Evolutionary conservation across 2,797 vertebrate genomes (phyloP), one percentile per base, ranked within the genome.

Genomic region (Anniella stebbinsi): DNA sequence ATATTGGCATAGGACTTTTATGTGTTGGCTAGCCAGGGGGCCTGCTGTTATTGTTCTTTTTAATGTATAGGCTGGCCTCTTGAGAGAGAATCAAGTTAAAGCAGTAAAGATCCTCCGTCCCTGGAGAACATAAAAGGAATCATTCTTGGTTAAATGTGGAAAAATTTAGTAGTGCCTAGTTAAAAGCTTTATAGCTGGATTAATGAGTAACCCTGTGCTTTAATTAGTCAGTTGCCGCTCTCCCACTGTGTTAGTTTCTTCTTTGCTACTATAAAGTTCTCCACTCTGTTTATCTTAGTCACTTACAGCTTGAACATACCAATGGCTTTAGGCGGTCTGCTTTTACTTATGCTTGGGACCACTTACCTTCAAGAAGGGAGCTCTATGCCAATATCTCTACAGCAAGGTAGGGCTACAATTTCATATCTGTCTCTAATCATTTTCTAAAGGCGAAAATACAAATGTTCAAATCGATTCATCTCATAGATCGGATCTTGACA

Each of bases 141-240:
- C 84, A 75, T 67, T 83, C 41, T 88, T 75, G 0, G 0, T 76
- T 93, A 89, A 85, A 95, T 93, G 86, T 91, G 92, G 86, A 88
- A 91, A 93, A 66, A 41, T 92, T 66, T 86, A 45, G 25, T 57
- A 77, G 84, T 91, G 73, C 88, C 87, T 87, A 78, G 87, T 90
- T 95, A 76, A 94, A 78, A 91, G 87, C 67, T 87, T 93, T 93
- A 73, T 80, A 57, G 67, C n/a, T 93, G 88, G 86, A 92, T 96
- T 97, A 97, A 97, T 97, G 88, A 96, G 90, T 96, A 96, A 97
- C 92, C 92, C 87, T 92, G 92, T 17, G 67, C 93, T 95, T 91
- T 91, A 92, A 85, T 90, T 90, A 90, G 73, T 10, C 82, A 90
- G 30, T 80, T 87, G 48, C 78, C 93, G 33, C 30, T 93, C 76